phyloP scores from a whole-genome alignment of 2,888 invertebrate genomes.

The Callosobruchus maculatus region DNA sequence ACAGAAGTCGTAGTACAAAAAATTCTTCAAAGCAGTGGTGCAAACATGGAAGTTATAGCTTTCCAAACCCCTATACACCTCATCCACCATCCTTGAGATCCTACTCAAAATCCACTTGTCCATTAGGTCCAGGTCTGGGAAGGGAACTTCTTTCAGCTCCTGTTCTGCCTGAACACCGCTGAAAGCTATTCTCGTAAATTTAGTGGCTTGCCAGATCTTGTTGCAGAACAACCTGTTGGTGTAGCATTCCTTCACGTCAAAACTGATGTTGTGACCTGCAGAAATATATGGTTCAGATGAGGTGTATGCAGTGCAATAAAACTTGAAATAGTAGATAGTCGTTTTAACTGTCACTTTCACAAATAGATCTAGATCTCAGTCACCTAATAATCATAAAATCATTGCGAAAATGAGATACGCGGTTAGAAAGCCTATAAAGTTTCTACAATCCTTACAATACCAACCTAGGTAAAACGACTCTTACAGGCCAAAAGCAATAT shows the following conservation, averaged over 20 bases:
- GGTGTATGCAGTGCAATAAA: too few relatives aligned
- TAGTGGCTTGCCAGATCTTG: slow-evolving; percentile 98
- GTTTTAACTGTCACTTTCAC: too few relatives aligned
- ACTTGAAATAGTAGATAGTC: too few relatives aligned
- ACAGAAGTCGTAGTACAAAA: slow-evolving; percentile 96
- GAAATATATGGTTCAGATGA: slow-evolving; percentile 7
- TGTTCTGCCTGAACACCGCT: slow-evolving; percentile 31
- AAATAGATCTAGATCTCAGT: too few relatives aligned
- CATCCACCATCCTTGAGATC: slow-evolving; percentile 68
- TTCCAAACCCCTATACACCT: slow-evolving; percentile 71
- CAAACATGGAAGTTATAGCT: slow-evolving; percentile 83
- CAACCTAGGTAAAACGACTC: too few relatives aligned
- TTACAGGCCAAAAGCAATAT: too few relatives aligned
- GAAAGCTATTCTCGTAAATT: slow-evolving; percentile 74
- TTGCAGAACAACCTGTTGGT: slow-evolving; percentile 91
- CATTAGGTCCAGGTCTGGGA: slow-evolving; percentile 54
- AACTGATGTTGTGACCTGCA: slow-evolving; percentile 77
- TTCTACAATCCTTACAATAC: too few relatives aligned
- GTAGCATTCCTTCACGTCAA: slow-evolving; percentile 71
- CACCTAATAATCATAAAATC: too few relatives aligned
- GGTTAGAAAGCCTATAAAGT: too few relatives aligned
- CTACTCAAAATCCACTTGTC: slow-evolving; percentile 95
- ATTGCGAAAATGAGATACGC: too few relatives aligned
- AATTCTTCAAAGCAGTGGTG: slow-evolving; percentile 88
- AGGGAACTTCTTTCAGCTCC: slow-evolving; percentile 15